Evolutionary conservation across 1,140 invertebrate genomes (phyloP).

Genomic region (Macrostomum lignano): DNA sequence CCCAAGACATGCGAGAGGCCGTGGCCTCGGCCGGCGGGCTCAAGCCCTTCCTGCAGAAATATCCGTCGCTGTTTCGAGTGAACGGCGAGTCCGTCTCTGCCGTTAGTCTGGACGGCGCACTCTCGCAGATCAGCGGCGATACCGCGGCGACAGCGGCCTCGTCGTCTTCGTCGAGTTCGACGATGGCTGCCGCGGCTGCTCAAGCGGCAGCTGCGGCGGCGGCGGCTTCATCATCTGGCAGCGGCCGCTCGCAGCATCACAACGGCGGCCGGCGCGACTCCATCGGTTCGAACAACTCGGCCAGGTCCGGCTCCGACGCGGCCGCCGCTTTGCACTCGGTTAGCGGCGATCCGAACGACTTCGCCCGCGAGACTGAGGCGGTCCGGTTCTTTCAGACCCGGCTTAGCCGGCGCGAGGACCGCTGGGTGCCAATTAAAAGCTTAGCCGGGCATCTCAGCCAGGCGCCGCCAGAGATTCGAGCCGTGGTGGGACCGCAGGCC

Average conservation of each 20-base stretch:
- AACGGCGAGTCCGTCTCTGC: conserved; percentile 11
- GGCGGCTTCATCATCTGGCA: too few species aligned
- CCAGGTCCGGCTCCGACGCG: too few species aligned
- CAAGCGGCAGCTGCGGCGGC: too few species aligned
- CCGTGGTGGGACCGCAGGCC: conserved; percentile 26
- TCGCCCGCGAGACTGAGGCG: conserved; percentile 24
- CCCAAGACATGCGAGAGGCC: conserved; percentile 24
- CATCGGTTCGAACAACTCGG: too few species aligned
- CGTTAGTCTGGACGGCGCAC: not conserved
- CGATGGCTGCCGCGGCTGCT: too few species aligned
- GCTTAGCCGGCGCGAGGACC: conserved; percentile 22
- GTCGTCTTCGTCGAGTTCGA: too few species aligned
- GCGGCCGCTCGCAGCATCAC: too few species aligned
- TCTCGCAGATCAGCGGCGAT: too few species aligned
- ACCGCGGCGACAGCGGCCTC: too few species aligned
- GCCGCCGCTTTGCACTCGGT: too few species aligned
- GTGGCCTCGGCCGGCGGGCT: conserved; percentile 26
- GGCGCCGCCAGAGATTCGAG: conserved; percentile 20
- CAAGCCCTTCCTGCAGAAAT: conserved; percentile 26
- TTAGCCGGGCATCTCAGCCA: conserved; percentile 28
- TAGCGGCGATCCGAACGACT: conserved; percentile 11
- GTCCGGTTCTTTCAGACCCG: conserved; percentile 26
- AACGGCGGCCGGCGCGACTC: too few species aligned
- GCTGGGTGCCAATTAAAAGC: conserved; percentile 24
- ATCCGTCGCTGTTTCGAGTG: conserved; percentile 27